A percentile compares a stretch with the other conserved stretches of the same genome.
Evolutionary conservation across 2,797 vertebrate species (phyloP).

Genomic region (Molothrus aeneus): DNA sequence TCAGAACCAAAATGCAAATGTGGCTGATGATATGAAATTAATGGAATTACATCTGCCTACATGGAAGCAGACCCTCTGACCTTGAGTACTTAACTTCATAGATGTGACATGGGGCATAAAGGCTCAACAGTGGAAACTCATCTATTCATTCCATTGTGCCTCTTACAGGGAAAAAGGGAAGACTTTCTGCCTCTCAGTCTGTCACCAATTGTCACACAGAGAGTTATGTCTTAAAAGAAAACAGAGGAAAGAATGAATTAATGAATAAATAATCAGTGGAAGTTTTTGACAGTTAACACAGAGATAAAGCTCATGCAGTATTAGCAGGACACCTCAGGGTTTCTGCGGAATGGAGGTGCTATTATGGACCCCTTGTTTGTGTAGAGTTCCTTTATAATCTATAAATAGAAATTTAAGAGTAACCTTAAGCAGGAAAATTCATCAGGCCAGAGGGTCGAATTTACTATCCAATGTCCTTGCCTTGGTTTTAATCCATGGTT

Average conservation of each 20-base stretch:
- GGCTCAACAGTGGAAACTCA: not conserved
- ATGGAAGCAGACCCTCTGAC: not conserved
- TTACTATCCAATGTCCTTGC: not conserved
- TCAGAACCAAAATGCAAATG: not conserved
- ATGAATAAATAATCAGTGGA: not conserved
- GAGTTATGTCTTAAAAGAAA: not conserved
- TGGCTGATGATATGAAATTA: not conserved
- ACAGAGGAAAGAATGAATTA: not conserved
- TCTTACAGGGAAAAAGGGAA: not conserved
- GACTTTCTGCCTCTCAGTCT: not conserved
- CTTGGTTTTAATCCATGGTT: not conserved
- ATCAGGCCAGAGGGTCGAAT: not conserved
- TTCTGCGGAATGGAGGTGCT: not conserved
- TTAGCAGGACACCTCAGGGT: not conserved
- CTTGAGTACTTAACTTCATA: not conserved
- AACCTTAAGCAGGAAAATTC: not conserved
- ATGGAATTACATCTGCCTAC: not conserved
- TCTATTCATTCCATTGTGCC: not conserved
- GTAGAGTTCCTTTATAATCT: not conserved
- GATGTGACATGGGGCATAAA: not conserved
- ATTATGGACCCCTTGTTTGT: not conserved
- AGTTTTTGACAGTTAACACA: not conserved
- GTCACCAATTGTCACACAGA: not conserved
- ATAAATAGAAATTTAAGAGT: not conserved
- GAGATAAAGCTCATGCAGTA: not conserved